Percentiles rank a stretch among this genome's conserved stretches.
Conservation (phyloP, 2,888 invertebrate genomes). For the Drosophila pegasa region DNA sequence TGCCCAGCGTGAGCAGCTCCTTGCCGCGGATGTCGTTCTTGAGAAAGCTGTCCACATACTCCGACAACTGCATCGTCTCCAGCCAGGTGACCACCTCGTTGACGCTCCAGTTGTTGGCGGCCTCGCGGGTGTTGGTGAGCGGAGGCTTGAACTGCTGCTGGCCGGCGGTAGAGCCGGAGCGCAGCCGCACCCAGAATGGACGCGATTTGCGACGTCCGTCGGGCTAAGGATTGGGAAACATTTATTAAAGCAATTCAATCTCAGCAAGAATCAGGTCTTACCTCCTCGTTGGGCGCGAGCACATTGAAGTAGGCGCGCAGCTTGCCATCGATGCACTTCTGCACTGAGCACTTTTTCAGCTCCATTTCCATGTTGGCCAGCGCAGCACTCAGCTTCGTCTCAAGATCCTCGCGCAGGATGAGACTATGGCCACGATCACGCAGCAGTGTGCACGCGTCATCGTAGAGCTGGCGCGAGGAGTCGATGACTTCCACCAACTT, state of each 20-base stretch:
- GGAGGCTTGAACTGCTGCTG: slow-evolving; percentile 79
- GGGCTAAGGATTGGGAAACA: slow-evolving; percentile 62
- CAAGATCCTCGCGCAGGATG: slow-evolving; percentile 88
- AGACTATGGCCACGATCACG: slow-evolving; percentile 89
- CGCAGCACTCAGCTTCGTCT: slow-evolving; percentile 88
- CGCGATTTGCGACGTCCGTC: slow-evolving; percentile 88
- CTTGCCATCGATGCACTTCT: slow-evolving; percentile 84
- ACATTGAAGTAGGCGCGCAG: slow-evolving; percentile 84
- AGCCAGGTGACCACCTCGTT: slow-evolving; percentile 96
- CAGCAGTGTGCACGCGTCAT: slow-evolving; percentile 89
- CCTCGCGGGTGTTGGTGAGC: slow-evolving; percentile 85
- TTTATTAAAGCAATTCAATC: neutral
- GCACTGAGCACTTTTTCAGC: slow-evolving; percentile 88
- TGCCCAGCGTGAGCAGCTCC: slow-evolving; percentile 93
- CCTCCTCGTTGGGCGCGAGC: slow-evolving; percentile 84
- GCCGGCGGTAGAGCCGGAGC: slow-evolving; percentile 84
- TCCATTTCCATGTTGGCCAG: slow-evolving; percentile 90
- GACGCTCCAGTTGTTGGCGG: slow-evolving; percentile 91
- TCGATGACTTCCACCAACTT: slow-evolving; percentile 88
- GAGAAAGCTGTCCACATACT: slow-evolving; percentile 96
- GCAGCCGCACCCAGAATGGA: slow-evolving; percentile 89
- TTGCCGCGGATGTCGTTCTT: slow-evolving; percentile 96
- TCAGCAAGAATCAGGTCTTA: slow-evolving; percentile 26
- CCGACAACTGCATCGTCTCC: slow-evolving; percentile 93
- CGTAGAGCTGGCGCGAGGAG: slow-evolving; percentile 87